phyloP scores from a whole-genome alignment of 2,888 invertebrate species.

The Pheosia gnoma region DNA sequence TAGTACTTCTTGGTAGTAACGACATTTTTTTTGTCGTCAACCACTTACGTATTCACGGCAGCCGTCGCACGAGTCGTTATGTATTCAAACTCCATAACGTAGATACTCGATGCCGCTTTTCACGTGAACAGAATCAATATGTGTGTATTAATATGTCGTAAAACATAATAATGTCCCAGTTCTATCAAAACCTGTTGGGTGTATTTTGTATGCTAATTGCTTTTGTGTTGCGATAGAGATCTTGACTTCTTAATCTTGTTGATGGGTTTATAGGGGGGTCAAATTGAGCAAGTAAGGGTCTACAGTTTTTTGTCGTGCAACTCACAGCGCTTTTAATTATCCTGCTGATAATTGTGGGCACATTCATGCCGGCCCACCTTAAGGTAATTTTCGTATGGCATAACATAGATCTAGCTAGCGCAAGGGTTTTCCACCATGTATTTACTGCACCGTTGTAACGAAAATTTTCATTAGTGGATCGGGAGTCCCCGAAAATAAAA shows the following conservation, averaged over 20 bases:
- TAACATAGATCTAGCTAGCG: too few species aligned
- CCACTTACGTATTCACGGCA: constrained; percentile 41
- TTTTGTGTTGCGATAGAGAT: constrained; percentile 3
- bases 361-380: too few species aligned
- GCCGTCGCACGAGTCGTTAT: constrained; percentile 38
- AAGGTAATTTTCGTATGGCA: too few species aligned
- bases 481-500: too few species aligned
- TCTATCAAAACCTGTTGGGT: constrained; percentile 2
- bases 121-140: constrained; percentile 49
- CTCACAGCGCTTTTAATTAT: too few species aligned
- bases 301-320: too few species aligned
- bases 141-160: constrained; percentile 28
- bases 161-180: constrained; percentile 21
- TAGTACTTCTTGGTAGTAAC: constrained; percentile 5
- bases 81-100: constrained; percentile 42
- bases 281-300: too few species aligned
- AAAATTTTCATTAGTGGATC: too few species aligned
- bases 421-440: too few species aligned
- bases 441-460: too few species aligned
- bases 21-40: constrained; percentile 26
- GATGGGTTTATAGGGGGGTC: too few species aligned
- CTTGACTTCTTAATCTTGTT: not conserved
- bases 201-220: constrained; percentile 21
- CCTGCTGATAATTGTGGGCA: too few species aligned
- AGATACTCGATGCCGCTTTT: constrained; percentile 39